Evolutionary conservation across 1,140 invertebrate species (phyloP).

Genomic region (Aphaenogaster ashmeadi): DNA sequence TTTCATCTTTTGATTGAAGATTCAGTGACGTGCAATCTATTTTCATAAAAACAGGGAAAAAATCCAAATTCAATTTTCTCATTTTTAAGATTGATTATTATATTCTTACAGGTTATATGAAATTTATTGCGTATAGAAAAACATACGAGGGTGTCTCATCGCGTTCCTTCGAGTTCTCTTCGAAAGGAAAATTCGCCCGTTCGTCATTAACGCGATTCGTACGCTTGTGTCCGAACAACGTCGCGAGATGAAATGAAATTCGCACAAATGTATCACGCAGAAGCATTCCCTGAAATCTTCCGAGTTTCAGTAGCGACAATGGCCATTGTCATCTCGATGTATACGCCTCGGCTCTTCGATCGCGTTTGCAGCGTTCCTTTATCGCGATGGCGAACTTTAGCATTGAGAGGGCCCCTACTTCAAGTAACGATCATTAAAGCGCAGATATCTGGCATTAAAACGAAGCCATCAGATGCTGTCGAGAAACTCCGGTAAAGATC

Average conservation of each 20-base stretch:
- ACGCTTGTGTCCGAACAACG: slow-evolving; percentile 19
- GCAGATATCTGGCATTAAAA: slow-evolving; percentile 42
- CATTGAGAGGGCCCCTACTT: slow-evolving; percentile 38
- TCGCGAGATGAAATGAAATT: slow-evolving; percentile 68
- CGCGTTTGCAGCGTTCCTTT: slow-evolving; percentile 55
- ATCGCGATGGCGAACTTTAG: slow-evolving; percentile 59
- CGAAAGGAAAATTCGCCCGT: slow-evolving; percentile 46
- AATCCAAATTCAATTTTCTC: background rate
- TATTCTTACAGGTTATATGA: background rate
- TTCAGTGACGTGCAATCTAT: background rate
- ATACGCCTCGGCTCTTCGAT: slow-evolving; percentile 61
- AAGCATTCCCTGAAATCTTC: slow-evolving; percentile 62
- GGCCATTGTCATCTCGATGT: slow-evolving; percentile 68
- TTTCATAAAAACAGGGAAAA: background rate
- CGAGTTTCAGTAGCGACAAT: slow-evolving; percentile 58
- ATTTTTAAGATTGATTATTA: background rate
- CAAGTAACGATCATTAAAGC: slow-evolving; percentile 54
- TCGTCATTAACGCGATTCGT: slow-evolving; percentile 25
- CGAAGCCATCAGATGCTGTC: slow-evolving; percentile 33
- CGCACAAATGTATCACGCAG: slow-evolving; percentile 63
- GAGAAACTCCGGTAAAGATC: slow-evolving; percentile 42
- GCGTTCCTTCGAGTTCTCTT: background rate
- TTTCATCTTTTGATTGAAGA: background rate
- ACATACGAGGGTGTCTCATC: background rate
- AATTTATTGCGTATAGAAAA: background rate